Base-by-base conservation (phyloP, 2,797 vertebrate species). In the Dallia pectoralis region DNA sequence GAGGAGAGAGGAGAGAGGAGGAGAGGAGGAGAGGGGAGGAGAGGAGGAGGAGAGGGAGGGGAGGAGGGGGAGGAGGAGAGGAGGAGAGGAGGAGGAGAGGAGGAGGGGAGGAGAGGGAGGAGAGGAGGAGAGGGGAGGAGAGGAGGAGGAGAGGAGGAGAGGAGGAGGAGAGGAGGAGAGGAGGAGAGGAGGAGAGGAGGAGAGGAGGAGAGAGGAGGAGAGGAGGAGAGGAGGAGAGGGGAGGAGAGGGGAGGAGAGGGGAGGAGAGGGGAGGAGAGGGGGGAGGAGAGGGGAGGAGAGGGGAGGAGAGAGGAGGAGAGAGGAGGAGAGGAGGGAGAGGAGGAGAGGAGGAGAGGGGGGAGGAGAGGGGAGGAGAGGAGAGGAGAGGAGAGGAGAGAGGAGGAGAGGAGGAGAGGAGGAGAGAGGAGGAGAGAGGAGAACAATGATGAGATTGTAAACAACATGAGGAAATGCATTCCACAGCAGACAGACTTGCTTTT, bases 391-490 rank as follows among this genome's bases (percentile, higher is more conserved):
- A 33, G 4, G 59, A 62, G n/a, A 22, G 32, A 14, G 62, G 29
- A 64, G 29, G 29, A 30, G 63, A 36, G 27, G 11, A 7, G 9
- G 67, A 51, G 47, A 19, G 27, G 29, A 33, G n/a, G n/a, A 29
- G 30, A 48, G 53, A 19, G 33, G 22, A 32, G 47, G 53, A 30
- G 33, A 22, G 4, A 32, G 56, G 29, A 36, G 4, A 33, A 51
- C 22, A 65, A 70, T 33, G 36, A 49, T 9, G 53, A 19, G 0
- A 69, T 14, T 29, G 30, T 14, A 32, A 72, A 36, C 9, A 33
- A 4, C 7, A 27, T 22, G 4, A 40, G 36, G 2, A 14, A 14
- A 47, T 18, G 27, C 74, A 81, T 77, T 84, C 72, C 72, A 69
- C 32, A 68, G 69, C n/a, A 6, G 68, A 56, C 65, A 83, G 36